A percentile compares a stretch with the other conserved stretches of the same genome.
These are phyloP conservation scores for Cephonodes hylas DNA, from an alignment of 2,888 invertebrate species.

Conservation along the genomic window DNA sequence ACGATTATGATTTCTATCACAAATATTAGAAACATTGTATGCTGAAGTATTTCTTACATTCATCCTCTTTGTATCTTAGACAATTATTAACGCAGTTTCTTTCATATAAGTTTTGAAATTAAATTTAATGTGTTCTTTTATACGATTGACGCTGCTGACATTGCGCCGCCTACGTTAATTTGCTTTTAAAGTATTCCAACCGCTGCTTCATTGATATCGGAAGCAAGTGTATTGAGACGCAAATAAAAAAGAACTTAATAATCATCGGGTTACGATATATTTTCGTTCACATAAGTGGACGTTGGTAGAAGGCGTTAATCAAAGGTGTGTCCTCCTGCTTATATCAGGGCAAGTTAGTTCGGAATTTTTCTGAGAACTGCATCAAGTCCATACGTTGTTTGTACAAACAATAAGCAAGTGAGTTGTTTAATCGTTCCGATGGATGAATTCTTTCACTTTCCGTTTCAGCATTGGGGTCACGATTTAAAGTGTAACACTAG, in stretches of 20 bases:
- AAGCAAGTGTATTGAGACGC: constrained; percentile 27
- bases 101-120: constrained; percentile 9
- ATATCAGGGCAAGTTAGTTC: constrained; percentile 47
- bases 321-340: constrained; percentile 62
- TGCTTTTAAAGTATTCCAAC: constrained; percentile 39
- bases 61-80: constrained; percentile 27
- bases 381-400: constrained; percentile 59
- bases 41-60: constrained; percentile 28
- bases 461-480: constrained; percentile 57
- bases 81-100: constrained; percentile 33
- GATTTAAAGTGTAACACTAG: constrained; percentile 44
- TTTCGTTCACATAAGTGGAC: constrained; percentile 30
- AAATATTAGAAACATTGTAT: constrained; percentile 65
- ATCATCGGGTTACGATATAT: constrained; percentile 30
- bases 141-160: constrained; percentile 34
- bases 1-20: constrained; percentile 78
- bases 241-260: constrained; percentile 37
- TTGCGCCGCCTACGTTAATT: constrained; percentile 40
- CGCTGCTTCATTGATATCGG: constrained; percentile 55
- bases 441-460: constrained; percentile 66
- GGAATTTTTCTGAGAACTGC: constrained; percentile 65
- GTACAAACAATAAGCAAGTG: constrained; percentile 62
- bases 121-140: constrained; percentile 22
- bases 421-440: constrained; percentile 57
- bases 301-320: constrained; percentile 65